phyloP scores from a whole-genome alignment of 2,113 vertebrate species.

The Oncorhynchus kisutch region DNA sequence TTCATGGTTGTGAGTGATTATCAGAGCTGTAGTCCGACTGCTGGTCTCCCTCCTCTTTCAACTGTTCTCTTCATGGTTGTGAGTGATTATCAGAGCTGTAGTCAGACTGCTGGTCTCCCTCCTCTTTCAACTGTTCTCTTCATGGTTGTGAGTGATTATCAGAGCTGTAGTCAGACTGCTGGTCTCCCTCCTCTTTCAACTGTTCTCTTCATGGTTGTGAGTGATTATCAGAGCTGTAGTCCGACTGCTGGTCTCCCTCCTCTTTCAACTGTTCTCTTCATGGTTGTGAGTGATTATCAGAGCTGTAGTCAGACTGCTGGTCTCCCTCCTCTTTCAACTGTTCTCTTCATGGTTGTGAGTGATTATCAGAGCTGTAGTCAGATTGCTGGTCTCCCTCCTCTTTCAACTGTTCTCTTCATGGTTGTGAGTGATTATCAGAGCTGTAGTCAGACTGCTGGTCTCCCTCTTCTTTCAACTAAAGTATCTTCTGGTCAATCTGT shows the following conservation, averaged over 20 bases:
- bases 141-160: slow-evolving; percentile 57
- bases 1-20: slow-evolving; percentile 51
- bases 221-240: slow-evolving; percentile 61
- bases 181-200: neutral
- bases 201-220: slow-evolving; percentile 36
- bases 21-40: too few species aligned
- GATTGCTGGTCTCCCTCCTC: slow-evolving; percentile 53
- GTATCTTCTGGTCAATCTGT: slow-evolving; percentile 13
- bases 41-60: slow-evolving; percentile 26
- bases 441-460: slow-evolving; percentile 57
- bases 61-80: slow-evolving; percentile 44
- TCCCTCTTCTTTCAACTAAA: neutral
- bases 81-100: slow-evolving; percentile 61
- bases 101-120: slow-evolving; percentile 51
- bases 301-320: slow-evolving; percentile 61
- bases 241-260: slow-evolving; percentile 52
- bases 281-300: slow-evolving; percentile 61
- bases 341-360: slow-evolving; percentile 40
- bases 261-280: neutral
- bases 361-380: slow-evolving; percentile 59
- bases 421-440: slow-evolving; percentile 63
- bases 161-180: slow-evolving; percentile 63
- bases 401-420: neutral
- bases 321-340: neutral
- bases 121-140: neutral